Base-by-base conservation (phyloP, 2,888 invertebrate species). In the Noctua fimbriata region DNA sequence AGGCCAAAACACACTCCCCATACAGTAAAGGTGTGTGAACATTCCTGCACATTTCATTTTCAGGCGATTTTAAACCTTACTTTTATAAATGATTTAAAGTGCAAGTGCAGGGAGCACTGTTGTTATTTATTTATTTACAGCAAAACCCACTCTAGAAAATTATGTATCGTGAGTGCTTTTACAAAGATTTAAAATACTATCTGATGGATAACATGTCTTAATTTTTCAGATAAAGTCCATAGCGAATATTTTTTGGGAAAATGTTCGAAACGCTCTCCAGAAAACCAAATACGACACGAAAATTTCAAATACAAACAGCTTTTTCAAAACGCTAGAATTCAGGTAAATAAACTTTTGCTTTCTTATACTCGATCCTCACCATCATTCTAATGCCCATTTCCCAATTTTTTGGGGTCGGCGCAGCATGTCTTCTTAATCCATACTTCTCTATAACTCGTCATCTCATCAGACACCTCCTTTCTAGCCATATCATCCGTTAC, bases 161-260 rank as follows among this genome's bases (percentile, higher is more conserved):
- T 36, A 36, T 5, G 36, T 5, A 36, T 36, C 5, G 36, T 41
- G 18, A 9, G 18, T 32, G 63, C 9, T 18, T 63, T 63, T 32
- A 32, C 63, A 32, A 32, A 63, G 1, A 18, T 36, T 36, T 36
- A 7, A 60, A 60, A 32, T 63, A 63, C 63, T 21, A 32, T 63
- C 18, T 18, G 32, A 32, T 63, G 32, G 28, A 18, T 10, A 63
- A 63, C 18, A 63, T 63, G 3, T 63, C 18, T 63, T n/a, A 14
- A 24, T 44, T 44, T 75, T 78, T 65, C 78, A 78, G 77, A 78
- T 44, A 0, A 65, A 0, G 44, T 52, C 44, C 32, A 32, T n/a
- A 65, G 65, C n/a, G 77, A 77, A 78, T 77, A 77, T 78, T 77
- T 7, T n/a, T 52, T 65, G 0, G 77, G 77, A 0, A 52, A 44